Conservation (phyloP, 2,888 invertebrate genomes). For the Pristionchus japonicus region DNA sequence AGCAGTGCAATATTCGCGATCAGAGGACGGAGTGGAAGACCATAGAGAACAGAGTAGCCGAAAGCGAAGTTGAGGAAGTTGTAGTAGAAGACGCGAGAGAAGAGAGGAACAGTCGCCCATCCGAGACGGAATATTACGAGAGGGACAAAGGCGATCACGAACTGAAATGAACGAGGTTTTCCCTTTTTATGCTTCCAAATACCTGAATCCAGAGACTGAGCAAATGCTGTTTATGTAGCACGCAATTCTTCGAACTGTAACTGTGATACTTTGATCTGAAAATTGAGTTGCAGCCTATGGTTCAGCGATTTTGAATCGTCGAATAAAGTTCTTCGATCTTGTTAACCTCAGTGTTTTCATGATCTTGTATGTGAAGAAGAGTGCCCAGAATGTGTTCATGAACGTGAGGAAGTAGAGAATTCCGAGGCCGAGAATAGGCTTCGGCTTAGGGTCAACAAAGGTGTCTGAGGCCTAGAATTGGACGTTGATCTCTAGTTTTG, state of each 20-base stretch:
- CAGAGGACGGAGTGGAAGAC: not conserved
- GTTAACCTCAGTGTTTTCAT: not conserved
- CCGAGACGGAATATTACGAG: not conserved
- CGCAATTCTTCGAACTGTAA: not conserved
- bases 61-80: not conserved
- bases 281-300: no score
- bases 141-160: not conserved
- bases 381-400: not conserved
- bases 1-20: not conserved
- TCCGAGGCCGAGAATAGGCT: not conserved
- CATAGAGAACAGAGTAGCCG: not conserved
- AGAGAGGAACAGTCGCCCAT: not conserved
- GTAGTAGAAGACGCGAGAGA: not conserved
- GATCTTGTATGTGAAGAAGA: not conserved
- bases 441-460: not conserved
- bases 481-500: not conserved
- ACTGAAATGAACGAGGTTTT: not conserved
- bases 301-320: not conserved
- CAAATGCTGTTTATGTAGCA: not conserved
- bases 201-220: not conserved
- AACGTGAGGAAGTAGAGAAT: not conserved
- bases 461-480: not conserved
- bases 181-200: not conserved
- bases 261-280: not conserved
- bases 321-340: not conserved